Evolutionary conservation across 2,888 invertebrate genomes (phyloP).

Genomic region (Drosophila austrosaltans): DNA sequence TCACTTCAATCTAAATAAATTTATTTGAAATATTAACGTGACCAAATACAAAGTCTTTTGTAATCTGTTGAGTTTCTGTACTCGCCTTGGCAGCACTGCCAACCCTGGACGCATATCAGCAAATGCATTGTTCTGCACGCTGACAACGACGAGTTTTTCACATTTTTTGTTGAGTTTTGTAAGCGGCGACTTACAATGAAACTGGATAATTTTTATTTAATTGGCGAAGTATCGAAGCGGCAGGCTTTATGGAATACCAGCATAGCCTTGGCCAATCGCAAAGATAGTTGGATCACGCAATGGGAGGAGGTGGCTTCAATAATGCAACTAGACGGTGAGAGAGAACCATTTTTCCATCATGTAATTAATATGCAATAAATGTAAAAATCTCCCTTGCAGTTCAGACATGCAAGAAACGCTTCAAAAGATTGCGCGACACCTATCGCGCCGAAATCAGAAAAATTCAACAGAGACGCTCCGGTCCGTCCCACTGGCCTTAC

Average conservation of each 20-base stretch:
- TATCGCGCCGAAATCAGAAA: slow-evolving; percentile 62
- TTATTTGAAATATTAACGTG: neutral
- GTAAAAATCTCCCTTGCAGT: neutral
- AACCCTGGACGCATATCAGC: slow-evolving; percentile 2
- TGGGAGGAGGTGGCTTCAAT: slow-evolving; percentile 56
- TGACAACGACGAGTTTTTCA: slow-evolving; percentile 11
- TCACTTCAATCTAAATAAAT: neutral
- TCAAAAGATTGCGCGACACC: slow-evolving; percentile 59
- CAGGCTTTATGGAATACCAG: slow-evolving; percentile 63
- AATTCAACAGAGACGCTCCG: slow-evolving; percentile 46
- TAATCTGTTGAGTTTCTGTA: neutral
- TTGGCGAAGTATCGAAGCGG: slow-evolving; percentile 55
- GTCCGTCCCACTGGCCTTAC: slow-evolving; percentile 53
- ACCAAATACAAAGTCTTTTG: neutral
- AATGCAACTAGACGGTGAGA: slow-evolving; percentile 56
- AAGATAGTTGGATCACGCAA: slow-evolving; percentile 27
- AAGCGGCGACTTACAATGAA: slow-evolving; percentile 35
- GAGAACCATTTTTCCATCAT: neutral
- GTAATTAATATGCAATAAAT: slow-evolving; percentile 10
- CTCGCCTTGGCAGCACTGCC: neutral
- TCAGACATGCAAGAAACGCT: slow-evolving; percentile 57
- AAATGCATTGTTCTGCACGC: slow-evolving; percentile 55
- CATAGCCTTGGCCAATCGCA: slow-evolving; percentile 49
- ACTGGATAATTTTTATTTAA: slow-evolving; percentile 55
- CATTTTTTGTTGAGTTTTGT: neutral